Evolutionary conservation across 92 coral and sea anemone genomes (phyloP).

Genomic region (Parazoanthus swiftii): DNA sequence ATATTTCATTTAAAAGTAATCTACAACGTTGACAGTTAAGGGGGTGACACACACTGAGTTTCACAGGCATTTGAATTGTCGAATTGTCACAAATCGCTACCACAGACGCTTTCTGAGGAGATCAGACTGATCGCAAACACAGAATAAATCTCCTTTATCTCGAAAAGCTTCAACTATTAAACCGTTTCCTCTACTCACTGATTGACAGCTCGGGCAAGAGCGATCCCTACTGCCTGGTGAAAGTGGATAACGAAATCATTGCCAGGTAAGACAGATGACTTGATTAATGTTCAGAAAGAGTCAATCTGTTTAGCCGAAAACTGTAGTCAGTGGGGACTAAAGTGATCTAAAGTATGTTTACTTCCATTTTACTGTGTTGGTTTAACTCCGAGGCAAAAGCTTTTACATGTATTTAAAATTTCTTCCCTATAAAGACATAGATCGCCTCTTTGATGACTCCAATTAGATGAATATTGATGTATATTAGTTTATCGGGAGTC

Average conservation of each 20-base stretch:
- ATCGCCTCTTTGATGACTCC: no score
- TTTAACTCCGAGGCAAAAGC: not conserved
- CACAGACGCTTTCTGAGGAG: no score
- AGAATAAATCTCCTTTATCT: no score
- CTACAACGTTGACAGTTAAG: no score
- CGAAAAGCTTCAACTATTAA: no score
- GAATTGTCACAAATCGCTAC: not conserved
- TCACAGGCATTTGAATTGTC: constrained; percentile 4
- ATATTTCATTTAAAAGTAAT: not conserved
- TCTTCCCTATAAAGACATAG: not conserved
- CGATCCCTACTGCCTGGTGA: constrained; percentile 92
- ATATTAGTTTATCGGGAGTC: not conserved
- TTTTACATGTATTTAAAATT: not conserved
- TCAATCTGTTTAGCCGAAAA: not conserved
- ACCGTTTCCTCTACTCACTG: not conserved
- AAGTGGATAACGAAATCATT: constrained; percentile 85
- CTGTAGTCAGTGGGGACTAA: not conserved
- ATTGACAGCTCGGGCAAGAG: constrained; percentile 83
- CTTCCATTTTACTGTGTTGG: not conserved
- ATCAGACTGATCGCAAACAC: no score
- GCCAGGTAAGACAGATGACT: constrained; percentile 70
- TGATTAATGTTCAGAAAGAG: not conserved
- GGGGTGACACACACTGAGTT: no score
- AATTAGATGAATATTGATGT: not conserved
- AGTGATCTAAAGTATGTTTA: not conserved